These are phyloP conservation scores for Sander lucioperca DNA, from an alignment of 2,113 vertebrate species.

Conservation along the genomic window DNA sequence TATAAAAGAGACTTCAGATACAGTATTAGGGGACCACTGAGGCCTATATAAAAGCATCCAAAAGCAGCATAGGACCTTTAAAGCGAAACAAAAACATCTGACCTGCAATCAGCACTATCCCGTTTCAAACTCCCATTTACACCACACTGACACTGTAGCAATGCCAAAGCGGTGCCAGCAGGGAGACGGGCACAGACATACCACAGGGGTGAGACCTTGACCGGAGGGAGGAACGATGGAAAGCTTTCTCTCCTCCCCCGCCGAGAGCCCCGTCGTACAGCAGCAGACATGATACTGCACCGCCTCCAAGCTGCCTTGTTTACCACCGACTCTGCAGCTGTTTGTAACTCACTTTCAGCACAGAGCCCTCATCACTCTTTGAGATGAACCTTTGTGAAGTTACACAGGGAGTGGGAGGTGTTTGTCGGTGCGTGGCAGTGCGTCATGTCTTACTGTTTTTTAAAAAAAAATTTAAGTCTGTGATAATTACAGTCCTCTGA, in stretches of 20 bases:
- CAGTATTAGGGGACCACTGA: too few relatives aligned
- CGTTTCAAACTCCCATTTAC: constrained; percentile 63
- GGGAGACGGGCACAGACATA: constrained; percentile 37
- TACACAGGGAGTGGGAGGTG: constrained; percentile 46
- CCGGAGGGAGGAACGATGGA: constrained; percentile 8
- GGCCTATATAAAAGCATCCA: too few relatives aligned
- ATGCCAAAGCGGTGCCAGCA: constrained; percentile 51
- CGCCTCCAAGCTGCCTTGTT: constrained; percentile 56
- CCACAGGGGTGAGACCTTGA: constrained; percentile 63
- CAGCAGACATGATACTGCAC: constrained; percentile 42
- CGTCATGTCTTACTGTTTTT: constrained; percentile 24
- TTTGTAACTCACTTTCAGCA: constrained; percentile 78
- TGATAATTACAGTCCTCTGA: constrained; percentile 41
- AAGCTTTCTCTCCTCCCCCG: constrained; percentile 51
- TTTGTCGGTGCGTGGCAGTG: constrained; percentile 18
- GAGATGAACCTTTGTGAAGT: constrained; percentile 66
- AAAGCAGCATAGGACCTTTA: constrained; percentile 2
- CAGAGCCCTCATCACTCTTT: constrained; percentile 64
- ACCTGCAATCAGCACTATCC: constrained; percentile 61
- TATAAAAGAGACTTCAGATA: too few relatives aligned
- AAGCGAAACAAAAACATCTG: constrained; percentile 66
- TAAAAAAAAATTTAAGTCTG: background rate
- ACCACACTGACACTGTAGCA: constrained; percentile 60
- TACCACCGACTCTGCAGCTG: constrained; percentile 71
- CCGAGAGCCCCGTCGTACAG: constrained; percentile 45